phyloP scores from a whole-genome alignment of 2,888 invertebrate species.

The Tachina fera region DNA sequence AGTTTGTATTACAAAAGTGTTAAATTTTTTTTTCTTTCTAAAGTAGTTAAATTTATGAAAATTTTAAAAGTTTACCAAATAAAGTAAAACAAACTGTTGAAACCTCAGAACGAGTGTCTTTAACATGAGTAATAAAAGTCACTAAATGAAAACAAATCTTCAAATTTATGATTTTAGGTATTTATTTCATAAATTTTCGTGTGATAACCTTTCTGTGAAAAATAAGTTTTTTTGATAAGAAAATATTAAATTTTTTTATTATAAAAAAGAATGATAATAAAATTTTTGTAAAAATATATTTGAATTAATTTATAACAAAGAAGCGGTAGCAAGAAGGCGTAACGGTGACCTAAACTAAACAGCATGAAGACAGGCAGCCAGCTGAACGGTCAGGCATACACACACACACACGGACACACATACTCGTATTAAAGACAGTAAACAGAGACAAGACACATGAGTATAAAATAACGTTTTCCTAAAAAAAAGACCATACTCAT shows the following conservation, averaged over 20 bases:
- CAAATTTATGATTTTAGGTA: conserved; percentile 60
- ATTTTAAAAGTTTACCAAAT: conserved; percentile 32
- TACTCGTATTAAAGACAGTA: too few species aligned
- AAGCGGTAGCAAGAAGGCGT: conserved; percentile 71
- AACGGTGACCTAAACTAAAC: conserved; percentile 70
- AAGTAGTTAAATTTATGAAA: conserved; percentile 61
- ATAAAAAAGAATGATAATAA: background rate
- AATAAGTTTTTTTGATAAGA: conserved; percentile 4
- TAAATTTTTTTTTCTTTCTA: conserved; percentile 28
- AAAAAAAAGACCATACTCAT: background rate
- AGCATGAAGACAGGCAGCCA: conserved; percentile 71
- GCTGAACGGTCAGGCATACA: conserved; percentile 14
- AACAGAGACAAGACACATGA: conserved; percentile 2
- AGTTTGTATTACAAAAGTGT: conserved; percentile 43
- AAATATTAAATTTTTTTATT: conserved; percentile 47
- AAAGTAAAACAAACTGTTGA: conserved; percentile 11
- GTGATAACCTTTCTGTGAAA: conserved; percentile 50
- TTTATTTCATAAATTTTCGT: conserved; percentile 10
- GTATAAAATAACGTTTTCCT: background rate
- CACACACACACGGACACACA: background rate
- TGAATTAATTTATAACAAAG: conserved; percentile 49
- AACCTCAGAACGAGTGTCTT: background rate
- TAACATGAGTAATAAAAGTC: conserved; percentile 52
- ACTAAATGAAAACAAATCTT: conserved; percentile 64
- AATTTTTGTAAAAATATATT: conserved; percentile 42